A percentile compares a stretch with the other conserved stretches of the same genome.
Evolutionary conservation across 2,888 invertebrate species (phyloP).

Genomic region (Chrysolina oricalcia): DNA sequence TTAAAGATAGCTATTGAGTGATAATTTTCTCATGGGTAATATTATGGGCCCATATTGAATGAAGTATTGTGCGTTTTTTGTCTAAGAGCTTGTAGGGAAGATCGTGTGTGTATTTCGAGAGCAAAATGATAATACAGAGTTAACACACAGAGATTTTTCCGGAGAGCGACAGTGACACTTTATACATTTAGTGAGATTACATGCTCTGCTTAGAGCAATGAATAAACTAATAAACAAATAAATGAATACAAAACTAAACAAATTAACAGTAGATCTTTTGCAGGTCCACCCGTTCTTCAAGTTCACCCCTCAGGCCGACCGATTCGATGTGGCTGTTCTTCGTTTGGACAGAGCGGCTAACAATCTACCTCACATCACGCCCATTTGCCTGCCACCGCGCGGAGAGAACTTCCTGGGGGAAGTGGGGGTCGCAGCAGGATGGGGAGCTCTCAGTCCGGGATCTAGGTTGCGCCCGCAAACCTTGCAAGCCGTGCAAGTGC

Average conservation of each 20-base stretch:
- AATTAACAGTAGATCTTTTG: conserved; percentile 46
- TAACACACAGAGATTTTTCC: too few species aligned
- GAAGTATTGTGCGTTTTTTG: too few species aligned
- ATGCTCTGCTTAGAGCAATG: too few species aligned
- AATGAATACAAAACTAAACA: neutral
- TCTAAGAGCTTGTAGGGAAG: too few species aligned
- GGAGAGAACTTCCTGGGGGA: conserved; percentile 92
- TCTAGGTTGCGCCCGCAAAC: conserved; percentile 91
- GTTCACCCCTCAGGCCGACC: conserved; percentile 93
- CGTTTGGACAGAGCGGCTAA: conserved; percentile 91
- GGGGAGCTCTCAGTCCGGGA: conserved; percentile 91
- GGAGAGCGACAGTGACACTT: too few species aligned
- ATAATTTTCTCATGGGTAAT: too few species aligned
- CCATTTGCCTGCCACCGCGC: conserved; percentile 92
- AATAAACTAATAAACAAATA: too few species aligned
- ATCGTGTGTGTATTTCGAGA: too few species aligned
- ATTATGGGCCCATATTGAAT: too few species aligned
- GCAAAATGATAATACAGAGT: too few species aligned
- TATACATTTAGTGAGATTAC: too few species aligned
- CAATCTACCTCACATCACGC: conserved; percentile 91
- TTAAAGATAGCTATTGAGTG: too few species aligned
- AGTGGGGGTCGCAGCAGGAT: conserved; percentile 94
- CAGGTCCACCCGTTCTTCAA: conserved; percentile 93
- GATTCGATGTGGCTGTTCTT: conserved; percentile 93
- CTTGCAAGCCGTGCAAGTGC: conserved; percentile 92